Evolutionary conservation across 2,888 invertebrate genomes (phyloP).

Genomic region (Neoascia interrupta): DNA sequence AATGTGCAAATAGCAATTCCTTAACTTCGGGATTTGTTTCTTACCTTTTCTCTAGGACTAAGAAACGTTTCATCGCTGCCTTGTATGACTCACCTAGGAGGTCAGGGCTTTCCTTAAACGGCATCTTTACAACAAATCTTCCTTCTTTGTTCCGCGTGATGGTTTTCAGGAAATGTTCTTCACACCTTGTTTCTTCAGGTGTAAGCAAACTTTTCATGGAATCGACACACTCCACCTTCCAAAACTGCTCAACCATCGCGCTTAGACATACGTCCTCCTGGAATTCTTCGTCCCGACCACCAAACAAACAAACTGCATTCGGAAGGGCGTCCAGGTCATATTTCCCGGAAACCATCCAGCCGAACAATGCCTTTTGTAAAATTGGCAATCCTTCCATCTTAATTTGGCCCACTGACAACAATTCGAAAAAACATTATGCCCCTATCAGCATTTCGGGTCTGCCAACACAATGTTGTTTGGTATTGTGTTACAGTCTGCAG

Average conservation of each 20-base stretch:
- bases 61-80: background rate
- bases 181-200: background rate
- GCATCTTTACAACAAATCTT: background rate
- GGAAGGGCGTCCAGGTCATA: background rate
- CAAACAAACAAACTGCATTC: background rate
- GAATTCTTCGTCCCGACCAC: too few species aligned
- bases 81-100: background rate
- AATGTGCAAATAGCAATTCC: too few species aligned
- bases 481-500: constrained; percentile 5
- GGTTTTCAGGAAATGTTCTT: too few species aligned
- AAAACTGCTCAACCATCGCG: background rate
- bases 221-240: too few species aligned
- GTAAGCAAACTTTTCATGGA: background rate
- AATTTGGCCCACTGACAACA: constrained; percentile 16
- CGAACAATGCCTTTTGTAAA: background rate
- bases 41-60: background rate
- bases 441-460: constrained; percentile 1
- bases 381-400: background rate
- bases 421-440: background rate
- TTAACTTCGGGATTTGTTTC: background rate
- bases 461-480: constrained; percentile 12
- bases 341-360: background rate
- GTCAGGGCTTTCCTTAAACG: too few species aligned
- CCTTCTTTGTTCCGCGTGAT: too few species aligned
- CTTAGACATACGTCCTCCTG: too few species aligned